Base-by-base conservation (phyloP, 2,113 vertebrate species). In the Notothenia coriiceps region DNA sequence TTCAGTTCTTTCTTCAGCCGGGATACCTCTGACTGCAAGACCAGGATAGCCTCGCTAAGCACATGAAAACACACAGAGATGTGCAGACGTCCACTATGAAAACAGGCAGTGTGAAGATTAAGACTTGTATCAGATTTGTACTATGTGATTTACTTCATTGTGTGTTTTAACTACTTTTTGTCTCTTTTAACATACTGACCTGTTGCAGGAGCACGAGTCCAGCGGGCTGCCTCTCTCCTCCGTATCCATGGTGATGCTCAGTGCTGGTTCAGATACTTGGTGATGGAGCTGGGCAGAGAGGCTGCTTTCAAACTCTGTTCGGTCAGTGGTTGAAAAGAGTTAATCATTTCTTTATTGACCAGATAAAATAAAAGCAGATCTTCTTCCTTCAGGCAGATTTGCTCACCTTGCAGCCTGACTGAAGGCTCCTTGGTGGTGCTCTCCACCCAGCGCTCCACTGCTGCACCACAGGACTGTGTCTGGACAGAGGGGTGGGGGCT, bases 1-100 rank as follows among this genome's bases (percentile, higher is more conserved):
- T 94, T 82, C 56, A 96, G 86, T 46, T 92, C 91, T 80, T 82
- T 89, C 89, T 94, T 95, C 46, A 96, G 91, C 22, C 65, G 80
- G 44, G 89, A 91, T 1, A 96, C 93, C 57, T 96, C 94, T 1
- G 82, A 86, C 91, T 94, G 94, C 75, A 96, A 88, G 29, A 89
- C 90, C 33, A 92, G 61, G 49, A 96, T 91, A 22, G 91, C 93
- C 57, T 94, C 93, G 82, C 94, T 95, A 66, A 74, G 72, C 33
- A 70, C 46, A 14, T 17, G 17, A 59, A 20, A 63, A 69, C 13
- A 55, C 20, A 63, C 6, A 74, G 22, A 64, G 2, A 65, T 25
- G 29, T 14, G 5, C 40, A 63, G 0, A 70, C 44, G 11, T 57
- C 66, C 13, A 70, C 12, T 40, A 10, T 12, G 43, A 29, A 43